These are phyloP conservation scores for Carettochelys insculpta DNA, from an alignment of 2,113 vertebrate genomes.

Conservation along the genomic window DNA sequence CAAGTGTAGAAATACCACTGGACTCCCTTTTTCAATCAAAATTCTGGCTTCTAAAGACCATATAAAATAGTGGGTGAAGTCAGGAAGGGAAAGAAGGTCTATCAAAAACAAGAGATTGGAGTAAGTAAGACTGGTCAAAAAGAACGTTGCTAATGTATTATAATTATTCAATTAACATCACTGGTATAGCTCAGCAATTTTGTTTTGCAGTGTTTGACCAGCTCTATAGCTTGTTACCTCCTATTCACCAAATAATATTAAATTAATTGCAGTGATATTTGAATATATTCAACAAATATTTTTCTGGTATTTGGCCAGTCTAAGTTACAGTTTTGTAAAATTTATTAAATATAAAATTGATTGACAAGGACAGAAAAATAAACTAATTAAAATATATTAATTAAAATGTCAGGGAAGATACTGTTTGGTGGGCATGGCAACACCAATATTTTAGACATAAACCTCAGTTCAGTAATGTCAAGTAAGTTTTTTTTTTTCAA, in stretches of 20 bases:
- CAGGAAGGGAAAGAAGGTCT: neutral
- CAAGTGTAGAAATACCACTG: neutral
- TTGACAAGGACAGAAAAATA: neutral
- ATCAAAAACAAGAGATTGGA: neutral
- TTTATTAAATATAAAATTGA: neutral
- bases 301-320: neutral
- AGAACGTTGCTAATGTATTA: rapidly evolving
- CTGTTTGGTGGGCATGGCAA: neutral
- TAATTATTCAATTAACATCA: rapidly evolving
- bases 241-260: neutral
- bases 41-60: neutral
- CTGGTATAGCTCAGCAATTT: neutral
- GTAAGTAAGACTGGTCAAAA: neutral
- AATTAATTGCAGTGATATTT: neutral
- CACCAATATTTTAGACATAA: neutral
- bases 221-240: neutral
- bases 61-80: neutral
- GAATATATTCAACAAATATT: neutral
- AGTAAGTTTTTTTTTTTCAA: neutral
- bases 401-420: neutral
- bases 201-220: rapidly evolving
- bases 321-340: neutral
- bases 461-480: neutral
- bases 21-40: neutral
- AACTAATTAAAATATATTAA: neutral